Conservation (phyloP, 2,888 invertebrate genomes). For the Petrophora chlorosata region DNA sequence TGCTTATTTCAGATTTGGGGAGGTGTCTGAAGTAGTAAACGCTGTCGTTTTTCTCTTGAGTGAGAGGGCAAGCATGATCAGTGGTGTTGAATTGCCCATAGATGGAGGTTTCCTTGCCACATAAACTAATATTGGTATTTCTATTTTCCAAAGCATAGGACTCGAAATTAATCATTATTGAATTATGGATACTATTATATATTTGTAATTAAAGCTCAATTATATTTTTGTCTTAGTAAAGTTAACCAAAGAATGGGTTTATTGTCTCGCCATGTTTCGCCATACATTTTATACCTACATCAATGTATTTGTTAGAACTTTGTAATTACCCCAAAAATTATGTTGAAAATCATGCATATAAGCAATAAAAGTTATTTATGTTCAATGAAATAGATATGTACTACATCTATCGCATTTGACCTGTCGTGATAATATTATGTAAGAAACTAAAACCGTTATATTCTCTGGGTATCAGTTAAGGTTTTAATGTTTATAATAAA, state of each 20-base stretch:
- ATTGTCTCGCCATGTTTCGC: conserved; percentile 11
- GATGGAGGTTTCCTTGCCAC: conserved; percentile 90
- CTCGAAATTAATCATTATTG: conserved; percentile 23
- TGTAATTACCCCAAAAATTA: too few species aligned
- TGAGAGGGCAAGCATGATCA: conserved; percentile 90
- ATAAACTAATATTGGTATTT: conserved; percentile 45
- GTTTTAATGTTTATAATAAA: too few species aligned
- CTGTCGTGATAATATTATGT: not conserved
- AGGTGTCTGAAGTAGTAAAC: conserved; percentile 92
- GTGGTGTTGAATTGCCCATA: conserved; percentile 89
- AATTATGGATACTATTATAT: conserved; percentile 10
- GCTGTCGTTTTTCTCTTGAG: conserved; percentile 91
- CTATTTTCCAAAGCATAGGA: conserved; percentile 12
- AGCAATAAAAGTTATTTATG: too few species aligned
- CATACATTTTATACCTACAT: conserved; percentile 3
- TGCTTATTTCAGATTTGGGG: conserved; percentile 82
- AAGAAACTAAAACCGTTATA: too few species aligned
- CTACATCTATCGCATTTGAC: not conserved
- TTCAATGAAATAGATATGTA: too few species aligned
- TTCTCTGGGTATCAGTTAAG: too few species aligned
- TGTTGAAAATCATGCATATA: too few species aligned
- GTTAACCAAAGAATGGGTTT: conserved; percentile 20
- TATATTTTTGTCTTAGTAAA: conserved; percentile 8
- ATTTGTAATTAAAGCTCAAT: conserved; percentile 12
- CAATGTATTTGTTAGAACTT: too few species aligned